These are phyloP conservation scores for Bergia sp. DNA, from an alignment of 92 coral and sea anemone genomes.

Conservation along the genomic window DNA sequence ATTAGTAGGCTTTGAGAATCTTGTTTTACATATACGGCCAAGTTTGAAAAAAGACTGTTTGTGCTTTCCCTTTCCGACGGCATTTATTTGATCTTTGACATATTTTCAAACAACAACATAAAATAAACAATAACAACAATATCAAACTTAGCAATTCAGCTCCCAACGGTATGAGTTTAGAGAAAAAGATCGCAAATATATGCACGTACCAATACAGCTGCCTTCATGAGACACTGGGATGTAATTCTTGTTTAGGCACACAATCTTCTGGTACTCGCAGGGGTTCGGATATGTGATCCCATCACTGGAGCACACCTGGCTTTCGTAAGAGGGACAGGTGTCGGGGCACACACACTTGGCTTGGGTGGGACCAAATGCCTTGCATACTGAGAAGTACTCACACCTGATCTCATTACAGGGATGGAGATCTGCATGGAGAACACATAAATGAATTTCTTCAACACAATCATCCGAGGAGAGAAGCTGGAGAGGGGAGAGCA, in stretches of 20 bases:
- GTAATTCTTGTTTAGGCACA: slow-evolving; percentile 40
- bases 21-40: not conserved
- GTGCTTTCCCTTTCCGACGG: no score
- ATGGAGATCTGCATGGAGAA: slow-evolving; percentile 61
- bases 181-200: no score
- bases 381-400: slow-evolving; percentile 53
- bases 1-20: not conserved
- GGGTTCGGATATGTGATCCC: slow-evolving; percentile 62
- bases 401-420: slow-evolving; percentile 67
- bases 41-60: no score
- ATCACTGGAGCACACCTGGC: slow-evolving; percentile 51
- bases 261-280: slow-evolving; percentile 58
- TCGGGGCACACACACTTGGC: slow-evolving; percentile 62
- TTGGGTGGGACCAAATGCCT: slow-evolving; percentile 38
- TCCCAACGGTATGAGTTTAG: no score
- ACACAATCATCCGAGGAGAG: not conserved
- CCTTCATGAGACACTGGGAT: slow-evolving; percentile 52
- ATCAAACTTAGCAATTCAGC: no score
- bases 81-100: no score
- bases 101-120: no score
- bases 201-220: slow-evolving; percentile 67
- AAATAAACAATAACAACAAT: no score
- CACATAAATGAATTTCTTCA: not conserved
- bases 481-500: not conserved
- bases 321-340: slow-evolving; percentile 45